Evolutionary conservation across 2,113 vertebrate genomes (phyloP).

Genomic region (Arvicanthis niloticus): DNA sequence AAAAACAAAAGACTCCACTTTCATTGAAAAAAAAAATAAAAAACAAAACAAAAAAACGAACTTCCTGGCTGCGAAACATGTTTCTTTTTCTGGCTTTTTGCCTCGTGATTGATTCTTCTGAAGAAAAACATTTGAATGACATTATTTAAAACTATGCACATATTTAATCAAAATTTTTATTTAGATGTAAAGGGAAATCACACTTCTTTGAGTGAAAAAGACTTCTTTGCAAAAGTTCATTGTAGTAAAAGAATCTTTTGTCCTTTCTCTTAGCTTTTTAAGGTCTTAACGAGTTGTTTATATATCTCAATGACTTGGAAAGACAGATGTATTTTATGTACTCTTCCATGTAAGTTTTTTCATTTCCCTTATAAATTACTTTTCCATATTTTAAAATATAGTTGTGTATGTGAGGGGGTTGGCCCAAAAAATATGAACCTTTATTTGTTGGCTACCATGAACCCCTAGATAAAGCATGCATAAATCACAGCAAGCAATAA

Average conservation of each 20-base stretch:
- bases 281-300: slow-evolving; percentile 86
- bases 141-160: slow-evolving; percentile 48
- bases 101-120: slow-evolving; percentile 60
- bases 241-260: slow-evolving; percentile 85
- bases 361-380: slow-evolving; percentile 91
- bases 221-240: slow-evolving; percentile 77
- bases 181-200: slow-evolving; percentile 75
- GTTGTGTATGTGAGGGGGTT: slow-evolving; percentile 82
- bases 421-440: slow-evolving; percentile 74
- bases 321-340: slow-evolving; percentile 89
- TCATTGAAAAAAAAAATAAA: slow-evolving; percentile 80
- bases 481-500: slow-evolving; percentile 87
- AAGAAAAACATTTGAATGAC: slow-evolving; percentile 67
- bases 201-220: slow-evolving; percentile 76
- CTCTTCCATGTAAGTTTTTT: slow-evolving; percentile 88
- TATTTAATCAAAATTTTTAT: slow-evolving; percentile 74
- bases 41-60: too few relatives aligned
- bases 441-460: slow-evolving; percentile 85
- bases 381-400: slow-evolving; percentile 90
- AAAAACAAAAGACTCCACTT: slow-evolving; percentile 83
- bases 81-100: slow-evolving; percentile 72
- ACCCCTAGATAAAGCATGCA: slow-evolving; percentile 84
- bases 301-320: slow-evolving; percentile 86
- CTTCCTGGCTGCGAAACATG: slow-evolving; percentile 77
- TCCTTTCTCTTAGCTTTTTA: slow-evolving; percentile 83